Percentiles rank a stretch among this genome's conserved stretches.
phyloP scores from a whole-genome alignment of 2,888 invertebrate genomes.

The Plebejus melissa region DNA sequence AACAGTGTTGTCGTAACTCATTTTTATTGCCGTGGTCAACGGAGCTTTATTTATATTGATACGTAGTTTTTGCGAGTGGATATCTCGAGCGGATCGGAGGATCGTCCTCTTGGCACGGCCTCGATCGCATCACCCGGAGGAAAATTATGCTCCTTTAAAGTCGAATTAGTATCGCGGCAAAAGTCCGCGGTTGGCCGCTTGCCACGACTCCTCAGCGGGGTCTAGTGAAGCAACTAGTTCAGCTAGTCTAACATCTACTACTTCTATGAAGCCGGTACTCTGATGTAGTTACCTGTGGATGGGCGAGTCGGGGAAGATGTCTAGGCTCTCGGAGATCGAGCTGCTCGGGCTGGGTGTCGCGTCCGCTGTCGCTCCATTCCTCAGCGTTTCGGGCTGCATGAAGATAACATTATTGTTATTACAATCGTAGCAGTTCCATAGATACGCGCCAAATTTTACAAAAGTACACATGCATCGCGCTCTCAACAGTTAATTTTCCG shows the following conservation, averaged over 20 bases:
- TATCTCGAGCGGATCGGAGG: slow-evolving; percentile 49
- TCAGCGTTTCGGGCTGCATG: slow-evolving; percentile 69
- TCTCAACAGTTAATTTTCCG: not conserved
- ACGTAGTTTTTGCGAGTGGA: slow-evolving; percentile 58
- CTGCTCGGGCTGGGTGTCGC: slow-evolving; percentile 93
- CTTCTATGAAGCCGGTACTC: slow-evolving; percentile 18
- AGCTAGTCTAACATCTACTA: slow-evolving; percentile 39
- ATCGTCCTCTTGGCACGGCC: slow-evolving; percentile 57
- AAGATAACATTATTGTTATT: not conserved
- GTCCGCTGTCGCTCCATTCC: slow-evolving; percentile 83
- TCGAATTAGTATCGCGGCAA: slow-evolving; percentile 64
- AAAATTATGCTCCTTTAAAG: slow-evolving; percentile 65
- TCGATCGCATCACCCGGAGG: slow-evolving; percentile 53
- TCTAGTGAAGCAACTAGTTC: slow-evolving; percentile 43
- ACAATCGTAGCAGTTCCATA: not conserved
- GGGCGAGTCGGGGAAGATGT: slow-evolving; percentile 94
- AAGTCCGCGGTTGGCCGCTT: slow-evolving; percentile 58
- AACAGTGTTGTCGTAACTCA: slow-evolving; percentile 74
- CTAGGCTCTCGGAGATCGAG: slow-evolving; percentile 93
- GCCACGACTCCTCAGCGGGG: slow-evolving; percentile 57
- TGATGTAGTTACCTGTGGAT: slow-evolving; percentile 82
- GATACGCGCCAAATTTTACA: not conserved
- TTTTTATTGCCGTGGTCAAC: slow-evolving; percentile 75
- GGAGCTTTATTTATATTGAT: slow-evolving; percentile 65
- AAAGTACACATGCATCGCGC: not conserved